Base-by-base conservation (phyloP, 2,113 vertebrate species). In the Mesitornis unicolor region DNA sequence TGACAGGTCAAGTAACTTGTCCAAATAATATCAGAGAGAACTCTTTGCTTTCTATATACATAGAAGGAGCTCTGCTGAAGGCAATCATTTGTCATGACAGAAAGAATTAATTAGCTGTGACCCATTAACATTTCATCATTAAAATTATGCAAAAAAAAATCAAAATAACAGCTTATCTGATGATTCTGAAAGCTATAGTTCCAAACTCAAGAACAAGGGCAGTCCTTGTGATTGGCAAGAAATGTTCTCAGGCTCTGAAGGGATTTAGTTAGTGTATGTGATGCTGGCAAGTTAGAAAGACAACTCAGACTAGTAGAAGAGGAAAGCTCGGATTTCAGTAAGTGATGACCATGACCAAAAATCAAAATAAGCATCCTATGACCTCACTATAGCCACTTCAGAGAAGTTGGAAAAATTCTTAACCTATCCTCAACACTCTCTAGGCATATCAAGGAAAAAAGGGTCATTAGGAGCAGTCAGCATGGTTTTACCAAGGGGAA, bases 91-190 rank as follows among this genome's bases (percentile, higher is more conserved):
- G 54, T 73, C 88, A 70, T 16, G 59, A 89, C 33, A 48, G 42
- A 92, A 90, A 94, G 43, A 94, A 95, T 76, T 60, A 61, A 92
- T 79, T 92, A 86, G 65, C 79, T 89, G 47, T 79, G 68, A 85
- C 40, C 60, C 45, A 59, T 80, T 89, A 87, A 80, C 33, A 67
- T 38, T 64, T 86, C 61, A 69, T 84, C 81, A 91, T 87, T 87
- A 91, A 90, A 92, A 56, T 76, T 45, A 79, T 33, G 13, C n/a
- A 63, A 61, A 25, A 63, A 53, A 60, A 26, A 17, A 47, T 38
- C 56, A 85, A 93, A 97, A 90, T n/a, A 80, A 31, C 35, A 81
- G 53, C 11, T 89, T 87, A 65, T 90, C 57, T 85, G 67, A 50
- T 79, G 45, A 87, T 70, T 20, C 54, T 43, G 42, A 69, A 59